phyloP scores from a whole-genome alignment of 2,797 vertebrate species.

The Micrastur ruficollis region DNA sequence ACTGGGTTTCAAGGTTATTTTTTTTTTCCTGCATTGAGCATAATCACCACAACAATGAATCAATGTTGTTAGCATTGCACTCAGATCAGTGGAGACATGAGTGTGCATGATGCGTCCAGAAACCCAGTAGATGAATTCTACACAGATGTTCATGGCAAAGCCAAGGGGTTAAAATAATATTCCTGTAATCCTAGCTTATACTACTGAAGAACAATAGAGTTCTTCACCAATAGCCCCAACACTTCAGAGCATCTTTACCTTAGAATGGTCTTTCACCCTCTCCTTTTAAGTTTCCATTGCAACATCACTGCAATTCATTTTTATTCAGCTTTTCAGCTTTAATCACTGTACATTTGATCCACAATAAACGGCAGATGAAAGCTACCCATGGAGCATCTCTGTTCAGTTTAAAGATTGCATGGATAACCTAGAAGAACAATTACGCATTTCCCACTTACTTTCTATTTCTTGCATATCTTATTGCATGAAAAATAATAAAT shows the following conservation, averaged over 20 bases:
- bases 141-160: neutral
- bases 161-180: constrained; percentile 48
- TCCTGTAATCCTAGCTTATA: neutral
- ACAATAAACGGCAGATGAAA: neutral
- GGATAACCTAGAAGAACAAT: neutral
- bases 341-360: neutral
- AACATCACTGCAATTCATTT: neutral
- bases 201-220: neutral
- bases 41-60: constrained; percentile 41
- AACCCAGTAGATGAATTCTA: neutral
- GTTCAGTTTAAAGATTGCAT: neutral
- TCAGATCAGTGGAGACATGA: neutral
- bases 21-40: constrained; percentile 20
- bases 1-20: neutral
- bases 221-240: neutral
- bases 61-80: neutral
- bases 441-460: neutral
- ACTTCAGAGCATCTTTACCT: neutral
- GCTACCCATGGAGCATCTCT: neutral
- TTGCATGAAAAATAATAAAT: neutral
- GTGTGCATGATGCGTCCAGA: constrained; percentile 1
- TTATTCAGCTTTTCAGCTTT: neutral
- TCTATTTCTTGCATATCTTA: neutral
- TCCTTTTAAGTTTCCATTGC: neutral
- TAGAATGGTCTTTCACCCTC: neutral